These are phyloP conservation scores for Theonella swinhoei DNA, from an alignment of 37 sponge, comb jelly and placozoan genomes.

Conservation along the genomic window DNA sequence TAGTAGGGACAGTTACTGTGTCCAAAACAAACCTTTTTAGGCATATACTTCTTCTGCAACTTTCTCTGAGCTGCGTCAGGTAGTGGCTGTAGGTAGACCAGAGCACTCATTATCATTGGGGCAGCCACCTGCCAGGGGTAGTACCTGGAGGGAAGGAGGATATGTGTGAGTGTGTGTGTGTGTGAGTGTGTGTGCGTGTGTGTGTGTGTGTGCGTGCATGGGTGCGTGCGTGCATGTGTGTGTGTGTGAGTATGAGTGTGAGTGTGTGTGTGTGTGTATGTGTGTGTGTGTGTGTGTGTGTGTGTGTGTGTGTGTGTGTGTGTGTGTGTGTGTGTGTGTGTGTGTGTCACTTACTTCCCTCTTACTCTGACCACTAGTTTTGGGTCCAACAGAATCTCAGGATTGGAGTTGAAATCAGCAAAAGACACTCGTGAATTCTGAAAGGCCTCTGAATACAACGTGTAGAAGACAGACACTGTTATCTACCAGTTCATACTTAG, in stretches of 20 bases:
- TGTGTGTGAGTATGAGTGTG: no score
- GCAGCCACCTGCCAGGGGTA: constrained; percentile 84
- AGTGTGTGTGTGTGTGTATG: not conserved
- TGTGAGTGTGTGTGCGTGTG: no score
- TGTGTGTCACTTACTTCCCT: constrained; percentile 51
- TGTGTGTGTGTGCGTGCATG: no score
- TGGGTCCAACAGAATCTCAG: constrained; percentile 47
- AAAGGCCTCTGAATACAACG: constrained; percentile 54
- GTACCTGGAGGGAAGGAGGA: constrained; percentile 38
- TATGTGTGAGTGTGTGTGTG: no score
- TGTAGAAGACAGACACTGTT: not conserved
- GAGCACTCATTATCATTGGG: constrained; percentile 79
- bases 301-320: no score
- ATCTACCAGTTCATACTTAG: no score
- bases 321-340: no score
- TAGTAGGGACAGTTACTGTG: not conserved
- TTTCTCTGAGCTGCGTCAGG: constrained; percentile 54
- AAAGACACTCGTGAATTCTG: constrained; percentile 54
- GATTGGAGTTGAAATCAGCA: constrained; percentile 55
- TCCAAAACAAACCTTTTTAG: constrained; percentile 35
- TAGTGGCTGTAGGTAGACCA: constrained; percentile 67
- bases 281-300: no score
- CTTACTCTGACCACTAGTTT: constrained; percentile 74
- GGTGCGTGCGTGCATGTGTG: no score
- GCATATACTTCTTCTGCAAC: constrained; percentile 43